Conservation (phyloP, 2,113 vertebrate genomes). For the Blennius ocellaris region DNA sequence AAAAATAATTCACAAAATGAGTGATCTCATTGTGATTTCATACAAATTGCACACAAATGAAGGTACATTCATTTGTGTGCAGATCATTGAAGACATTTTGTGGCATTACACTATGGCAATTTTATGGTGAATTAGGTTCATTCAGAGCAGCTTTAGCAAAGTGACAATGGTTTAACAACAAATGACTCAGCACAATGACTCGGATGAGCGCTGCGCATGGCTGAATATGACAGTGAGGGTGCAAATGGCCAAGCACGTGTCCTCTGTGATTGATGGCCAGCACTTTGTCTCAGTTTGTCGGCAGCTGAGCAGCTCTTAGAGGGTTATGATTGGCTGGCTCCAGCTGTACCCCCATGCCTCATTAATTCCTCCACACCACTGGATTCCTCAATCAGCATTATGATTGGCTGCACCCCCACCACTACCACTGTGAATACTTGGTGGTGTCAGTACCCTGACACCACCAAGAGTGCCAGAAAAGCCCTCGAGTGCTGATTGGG, state of each 20-base stretch:
- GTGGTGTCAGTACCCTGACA: slow-evolving; percentile 17
- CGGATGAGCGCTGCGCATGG: slow-evolving; percentile 5
- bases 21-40: too few species aligned
- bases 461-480: slow-evolving; percentile 8
- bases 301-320: slow-evolving; percentile 59
- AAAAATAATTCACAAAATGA: too few species aligned
- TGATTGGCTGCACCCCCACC: slow-evolving; percentile 46
- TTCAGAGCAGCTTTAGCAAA: not conserved
- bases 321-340: slow-evolving; percentile 67
- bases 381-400: slow-evolving; percentile 60
- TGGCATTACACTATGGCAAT: too few species aligned
- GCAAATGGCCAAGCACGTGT: slow-evolving; percentile 6
- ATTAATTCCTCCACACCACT: slow-evolving; percentile 67
- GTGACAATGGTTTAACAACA: slow-evolving; percentile 15
- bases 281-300: slow-evolving; percentile 65
- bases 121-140: not conserved
- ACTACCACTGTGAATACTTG: slow-evolving; percentile 2
- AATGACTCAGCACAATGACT: slow-evolving; percentile 43
- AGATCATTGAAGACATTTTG: not conserved
- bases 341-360: slow-evolving; percentile 57
- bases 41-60: too few species aligned
- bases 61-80: too few species aligned
- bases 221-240: slow-evolving; percentile 28
- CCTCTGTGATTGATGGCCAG: slow-evolving; percentile 70
- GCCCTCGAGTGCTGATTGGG: slow-evolving; percentile 26